Percentiles rank a stretch among this genome's conserved stretches.
Conservation (phyloP, 2,113 vertebrate genomes). For the Microcebus jonahi region DNA sequence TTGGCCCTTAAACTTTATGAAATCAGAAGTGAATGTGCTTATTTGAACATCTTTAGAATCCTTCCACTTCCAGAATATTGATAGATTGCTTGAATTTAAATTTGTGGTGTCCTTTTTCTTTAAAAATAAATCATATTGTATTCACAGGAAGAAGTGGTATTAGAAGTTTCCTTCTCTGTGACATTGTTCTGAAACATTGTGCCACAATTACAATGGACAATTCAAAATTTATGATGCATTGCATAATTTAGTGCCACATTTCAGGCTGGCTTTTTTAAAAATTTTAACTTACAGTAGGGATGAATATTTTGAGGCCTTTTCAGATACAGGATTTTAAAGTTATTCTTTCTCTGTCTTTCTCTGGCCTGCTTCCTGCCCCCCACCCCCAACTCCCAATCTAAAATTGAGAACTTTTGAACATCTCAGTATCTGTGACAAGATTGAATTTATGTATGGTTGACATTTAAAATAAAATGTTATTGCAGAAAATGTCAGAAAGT, state of each 20-base stretch:
- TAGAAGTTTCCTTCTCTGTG: conserved; percentile 17
- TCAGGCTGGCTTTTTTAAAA: not conserved
- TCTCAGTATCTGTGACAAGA: conserved; percentile 63
- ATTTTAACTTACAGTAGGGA: not conserved
- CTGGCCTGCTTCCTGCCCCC: not conserved
- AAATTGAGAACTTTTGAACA: conserved; percentile 65
- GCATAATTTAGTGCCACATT: conserved; percentile 63
- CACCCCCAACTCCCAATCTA: conserved; percentile 30
- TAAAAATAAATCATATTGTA: not conserved
- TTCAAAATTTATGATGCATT: conserved; percentile 43
- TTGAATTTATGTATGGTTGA: conserved; percentile 71
- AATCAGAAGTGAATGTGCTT: not conserved
- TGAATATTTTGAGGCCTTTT: conserved; percentile 49
- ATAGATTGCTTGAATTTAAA: conserved; percentile 25
- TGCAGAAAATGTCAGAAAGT: conserved; percentile 74
- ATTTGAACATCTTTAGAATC: not conserved
- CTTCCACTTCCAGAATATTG: conserved; percentile 25
- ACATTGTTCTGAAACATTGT: conserved; percentile 54
- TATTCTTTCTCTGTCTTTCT: not conserved
- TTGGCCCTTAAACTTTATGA: not conserved
- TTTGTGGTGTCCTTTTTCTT: not conserved
- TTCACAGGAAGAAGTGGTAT: not conserved
- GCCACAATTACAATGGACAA: conserved; percentile 28
- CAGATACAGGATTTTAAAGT: not conserved
- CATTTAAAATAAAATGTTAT: conserved; percentile 75